A percentile compares a stretch with the other conserved stretches of the same genome.
These are phyloP conservation scores for Neolamprologus cancellatus DNA, from an alignment of 2,113 vertebrate genomes.

Conservation along the genomic window DNA sequence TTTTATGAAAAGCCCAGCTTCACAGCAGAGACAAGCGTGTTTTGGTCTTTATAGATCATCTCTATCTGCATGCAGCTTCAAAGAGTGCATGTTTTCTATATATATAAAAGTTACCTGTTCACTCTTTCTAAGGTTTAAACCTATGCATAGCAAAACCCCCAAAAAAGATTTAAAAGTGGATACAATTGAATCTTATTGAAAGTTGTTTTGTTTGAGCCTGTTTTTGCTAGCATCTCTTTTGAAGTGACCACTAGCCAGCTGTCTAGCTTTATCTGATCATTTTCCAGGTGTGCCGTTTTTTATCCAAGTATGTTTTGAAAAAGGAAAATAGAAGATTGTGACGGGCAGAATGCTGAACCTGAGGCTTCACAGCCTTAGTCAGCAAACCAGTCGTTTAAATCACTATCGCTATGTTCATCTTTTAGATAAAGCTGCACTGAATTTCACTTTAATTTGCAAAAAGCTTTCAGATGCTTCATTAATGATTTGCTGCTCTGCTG, in stretches of 20 bases:
- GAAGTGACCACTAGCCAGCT: background rate
- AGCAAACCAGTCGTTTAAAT: background rate
- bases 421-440: background rate
- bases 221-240: background rate
- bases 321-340: background rate
- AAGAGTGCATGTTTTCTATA: background rate
- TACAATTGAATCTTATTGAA: background rate
- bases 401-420: background rate
- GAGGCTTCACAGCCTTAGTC: background rate
- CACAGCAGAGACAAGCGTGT: background rate
- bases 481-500: background rate
- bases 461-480: background rate
- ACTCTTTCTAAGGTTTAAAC: background rate
- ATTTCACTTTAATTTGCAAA: background rate
- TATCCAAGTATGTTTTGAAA: background rate
- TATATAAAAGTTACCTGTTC: background rate
- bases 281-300: background rate
- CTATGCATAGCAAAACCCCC: accelerated
- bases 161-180: background rate
- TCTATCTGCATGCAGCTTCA: background rate
- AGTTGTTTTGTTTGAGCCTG: background rate
- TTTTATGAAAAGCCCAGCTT: background rate
- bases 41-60: background rate
- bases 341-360: accelerated
- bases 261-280: background rate